phyloP scores from a whole-genome alignment of 2,888 invertebrate genomes.

The Temnothorax ravouxi region DNA sequence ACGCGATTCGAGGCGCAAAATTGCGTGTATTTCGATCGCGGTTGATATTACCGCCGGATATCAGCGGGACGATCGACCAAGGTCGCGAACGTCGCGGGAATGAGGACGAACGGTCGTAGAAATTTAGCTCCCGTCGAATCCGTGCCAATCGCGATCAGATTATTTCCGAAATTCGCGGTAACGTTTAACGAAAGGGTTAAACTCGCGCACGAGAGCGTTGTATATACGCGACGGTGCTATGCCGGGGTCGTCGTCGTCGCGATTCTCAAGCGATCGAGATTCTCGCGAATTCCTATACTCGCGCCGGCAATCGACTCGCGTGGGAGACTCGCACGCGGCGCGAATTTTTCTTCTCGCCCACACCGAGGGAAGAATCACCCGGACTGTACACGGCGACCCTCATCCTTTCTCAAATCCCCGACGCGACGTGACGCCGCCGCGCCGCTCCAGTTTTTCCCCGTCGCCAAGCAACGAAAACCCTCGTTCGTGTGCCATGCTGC shows the following conservation, averaged over 20 bases:
- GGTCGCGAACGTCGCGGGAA: background rate
- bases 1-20: background rate
- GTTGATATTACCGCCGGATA: no score
- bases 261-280: background rate
- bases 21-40: background rate
- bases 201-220: background rate
- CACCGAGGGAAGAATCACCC: conserved; percentile 57
- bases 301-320: no score
- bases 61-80: conserved; percentile 3
- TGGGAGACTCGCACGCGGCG: background rate
- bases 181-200: conserved; percentile 12
- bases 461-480: conserved; percentile 69
- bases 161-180: conserved; percentile 14
- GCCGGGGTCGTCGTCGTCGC: no score
- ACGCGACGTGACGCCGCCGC: conserved; percentile 51
- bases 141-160: conserved; percentile 35
- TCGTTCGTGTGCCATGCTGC: conserved; percentile 23
- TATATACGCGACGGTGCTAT: background rate
- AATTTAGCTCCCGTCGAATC: background rate
- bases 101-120: no score
- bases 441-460: conserved; percentile 70
- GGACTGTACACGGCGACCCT: conserved; percentile 65
- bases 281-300: background rate
- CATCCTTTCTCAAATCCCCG: conserved; percentile 54
- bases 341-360: conserved; percentile 14